phyloP scores from a whole-genome alignment of 2,797 vertebrate species.

The Helostoma temminkii region DNA sequence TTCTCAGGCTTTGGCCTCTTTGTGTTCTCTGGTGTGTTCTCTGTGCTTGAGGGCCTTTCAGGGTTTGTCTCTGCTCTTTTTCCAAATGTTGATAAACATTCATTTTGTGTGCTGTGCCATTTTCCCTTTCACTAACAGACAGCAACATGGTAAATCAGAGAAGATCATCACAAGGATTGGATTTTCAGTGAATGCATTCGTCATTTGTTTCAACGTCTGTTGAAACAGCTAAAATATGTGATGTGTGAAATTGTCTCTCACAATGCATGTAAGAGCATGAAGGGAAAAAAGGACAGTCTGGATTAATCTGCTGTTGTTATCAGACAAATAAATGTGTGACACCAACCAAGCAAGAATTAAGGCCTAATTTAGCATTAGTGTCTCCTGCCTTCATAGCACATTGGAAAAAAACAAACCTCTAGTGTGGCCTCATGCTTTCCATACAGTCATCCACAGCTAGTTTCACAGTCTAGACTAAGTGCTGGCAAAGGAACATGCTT shows the following conservation, averaged over 20 bases:
- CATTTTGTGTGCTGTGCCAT: constrained; percentile 45
- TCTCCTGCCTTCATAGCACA: constrained; percentile 30
- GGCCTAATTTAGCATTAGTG: constrained; percentile 36
- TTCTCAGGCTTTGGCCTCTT: constrained; percentile 38
- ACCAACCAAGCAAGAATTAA: not conserved
- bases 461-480: constrained; percentile 67
- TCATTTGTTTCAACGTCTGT: constrained; percentile 15
- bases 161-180: not conserved
- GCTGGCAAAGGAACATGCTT: constrained; percentile 70
- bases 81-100: constrained; percentile 44
- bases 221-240: constrained; percentile 10
- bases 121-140: constrained; percentile 24
- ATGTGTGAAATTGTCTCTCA: constrained; percentile 2
- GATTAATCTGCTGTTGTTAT: not conserved
- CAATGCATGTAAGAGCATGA: not conserved
- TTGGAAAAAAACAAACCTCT: constrained; percentile 29
- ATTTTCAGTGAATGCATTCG: constrained; percentile 2
- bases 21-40: constrained; percentile 42
- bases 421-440: constrained; percentile 70
- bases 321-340: not conserved
- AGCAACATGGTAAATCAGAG: constrained; percentile 18
- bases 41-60: constrained; percentile 23
- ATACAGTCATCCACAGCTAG: constrained; percentile 64
- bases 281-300: not conserved
- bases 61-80: constrained; percentile 17